These are phyloP conservation scores for Sandelia bainsii DNA, from an alignment of 2,797 vertebrate genomes.

Conservation along the genomic window DNA sequence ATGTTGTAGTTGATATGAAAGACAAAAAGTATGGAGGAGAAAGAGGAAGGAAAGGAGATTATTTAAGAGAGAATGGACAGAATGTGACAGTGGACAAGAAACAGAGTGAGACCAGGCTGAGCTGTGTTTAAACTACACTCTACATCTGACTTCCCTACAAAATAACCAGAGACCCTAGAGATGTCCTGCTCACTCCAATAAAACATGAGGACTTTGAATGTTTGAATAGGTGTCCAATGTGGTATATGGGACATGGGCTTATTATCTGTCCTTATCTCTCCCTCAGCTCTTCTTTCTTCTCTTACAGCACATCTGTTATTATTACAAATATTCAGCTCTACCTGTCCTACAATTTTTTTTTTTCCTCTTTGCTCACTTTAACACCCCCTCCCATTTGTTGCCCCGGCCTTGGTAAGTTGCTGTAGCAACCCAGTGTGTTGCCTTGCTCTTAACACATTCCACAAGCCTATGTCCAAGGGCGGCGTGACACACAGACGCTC, in stretches of 20 bases:
- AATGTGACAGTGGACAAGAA: slow-evolving; percentile 53
- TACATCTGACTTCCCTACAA: slow-evolving; percentile 50
- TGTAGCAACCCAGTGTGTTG: slow-evolving; percentile 82
- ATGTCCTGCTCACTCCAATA: slow-evolving; percentile 27
- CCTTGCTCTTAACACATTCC: slow-evolving; percentile 82
- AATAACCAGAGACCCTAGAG: slow-evolving; percentile 35
- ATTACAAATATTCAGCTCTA: slow-evolving; percentile 10
- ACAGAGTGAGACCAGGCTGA: slow-evolving; percentile 27
- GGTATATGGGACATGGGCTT: neutral
- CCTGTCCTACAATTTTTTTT: slow-evolving; percentile 8
- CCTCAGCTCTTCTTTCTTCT: neutral
- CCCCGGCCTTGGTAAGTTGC: slow-evolving; percentile 72
- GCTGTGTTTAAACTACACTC: slow-evolving; percentile 55
- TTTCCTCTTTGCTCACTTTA: neutral
- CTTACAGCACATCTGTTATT: neutral
- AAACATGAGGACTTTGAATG: slow-evolving; percentile 11
- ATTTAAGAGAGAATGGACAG: slow-evolving; percentile 33
- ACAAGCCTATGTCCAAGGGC: slow-evolving; percentile 77
- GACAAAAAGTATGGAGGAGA: slow-evolving; percentile 13
- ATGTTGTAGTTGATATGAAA: slow-evolving; percentile 4
- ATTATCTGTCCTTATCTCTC: too few relatives aligned
- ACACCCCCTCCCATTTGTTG: slow-evolving; percentile 41
- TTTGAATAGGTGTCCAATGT: neutral
- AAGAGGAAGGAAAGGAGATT: slow-evolving; percentile 30
- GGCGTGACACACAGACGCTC: slow-evolving; percentile 61